Conservation (phyloP, 2,888 invertebrate genomes). For the Hemicrepidius hirtus region DNA sequence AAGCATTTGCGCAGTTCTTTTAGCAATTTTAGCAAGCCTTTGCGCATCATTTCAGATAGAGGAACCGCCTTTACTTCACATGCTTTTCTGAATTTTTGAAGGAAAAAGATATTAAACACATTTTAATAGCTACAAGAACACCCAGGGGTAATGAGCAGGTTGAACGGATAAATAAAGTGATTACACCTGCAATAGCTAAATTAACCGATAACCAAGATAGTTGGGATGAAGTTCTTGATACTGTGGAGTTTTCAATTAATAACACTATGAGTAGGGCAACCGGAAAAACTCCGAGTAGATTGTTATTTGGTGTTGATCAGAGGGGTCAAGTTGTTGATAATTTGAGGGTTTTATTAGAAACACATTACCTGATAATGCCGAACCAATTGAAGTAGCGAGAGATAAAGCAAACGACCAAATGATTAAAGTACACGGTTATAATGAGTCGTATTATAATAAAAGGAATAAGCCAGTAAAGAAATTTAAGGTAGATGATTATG, state of each 20-base stretch:
- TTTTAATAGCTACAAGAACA: conserved; percentile 58
- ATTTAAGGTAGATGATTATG: conserved; percentile 53
- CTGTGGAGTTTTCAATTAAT: conserved; percentile 56
- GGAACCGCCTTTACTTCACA: conserved; percentile 61
- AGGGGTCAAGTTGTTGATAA: conserved; percentile 36
- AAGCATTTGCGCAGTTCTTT: too few species aligned
- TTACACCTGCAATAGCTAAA: conserved; percentile 60
- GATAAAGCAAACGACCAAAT: conserved; percentile 33
- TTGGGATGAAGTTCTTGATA: conserved; percentile 54
- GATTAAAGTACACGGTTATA: conserved; percentile 37
- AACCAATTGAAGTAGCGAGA: conserved; percentile 19
- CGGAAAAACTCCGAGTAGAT: conserved; percentile 59
- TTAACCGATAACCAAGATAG: conserved; percentile 40
- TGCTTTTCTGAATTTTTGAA: conserved; percentile 55
- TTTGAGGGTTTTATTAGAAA: conserved; percentile 37
- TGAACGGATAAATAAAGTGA: conserved; percentile 56
- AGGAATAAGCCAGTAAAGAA: conserved; percentile 50
- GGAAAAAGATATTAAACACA: conserved; percentile 54
- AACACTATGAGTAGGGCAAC: conserved; percentile 60
- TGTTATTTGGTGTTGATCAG: conserved; percentile 61
- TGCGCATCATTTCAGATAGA: conserved; percentile 58
- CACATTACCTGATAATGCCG: conserved; percentile 38
- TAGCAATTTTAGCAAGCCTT: neutral
- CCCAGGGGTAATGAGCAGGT: conserved; percentile 64
- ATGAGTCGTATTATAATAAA: conserved; percentile 36